phyloP scores from a whole-genome alignment of 2,888 invertebrate genomes.

The Ophioninae sp. region DNA sequence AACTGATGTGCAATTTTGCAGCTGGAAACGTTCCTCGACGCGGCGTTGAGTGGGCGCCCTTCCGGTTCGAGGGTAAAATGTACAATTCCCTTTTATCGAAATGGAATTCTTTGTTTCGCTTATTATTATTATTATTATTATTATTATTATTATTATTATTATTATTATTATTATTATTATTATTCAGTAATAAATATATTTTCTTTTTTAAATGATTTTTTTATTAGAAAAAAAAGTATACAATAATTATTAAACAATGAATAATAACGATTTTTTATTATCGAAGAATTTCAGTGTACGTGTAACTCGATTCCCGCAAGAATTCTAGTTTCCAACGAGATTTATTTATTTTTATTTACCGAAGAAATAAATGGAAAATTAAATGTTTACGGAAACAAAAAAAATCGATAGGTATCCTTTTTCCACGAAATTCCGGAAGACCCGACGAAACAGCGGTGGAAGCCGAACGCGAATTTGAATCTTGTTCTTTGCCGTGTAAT shows the following conservation, averaged over 20 bases:
- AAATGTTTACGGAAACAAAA: background rate
- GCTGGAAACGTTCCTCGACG: constrained; percentile 36
- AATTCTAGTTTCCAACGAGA: background rate
- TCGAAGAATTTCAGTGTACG: background rate
- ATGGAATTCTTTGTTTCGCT: background rate
- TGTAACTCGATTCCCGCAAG: constrained; percentile 18
- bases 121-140: constrained; percentile 5
- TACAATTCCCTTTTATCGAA: constrained; percentile 31
- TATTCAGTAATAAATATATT: no score
- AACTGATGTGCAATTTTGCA: constrained; percentile 43
- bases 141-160: background rate
- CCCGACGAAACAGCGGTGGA: constrained; percentile 27
- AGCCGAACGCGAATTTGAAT: background rate
- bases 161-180: no score
- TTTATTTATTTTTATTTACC: background rate
- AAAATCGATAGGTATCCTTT: background rate
- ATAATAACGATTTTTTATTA: constrained; percentile 6
- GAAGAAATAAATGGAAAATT: background rate
- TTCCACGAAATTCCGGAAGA: background rate
- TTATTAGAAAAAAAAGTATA: no score
- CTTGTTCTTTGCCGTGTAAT: background rate
- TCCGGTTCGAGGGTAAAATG: constrained; percentile 23
- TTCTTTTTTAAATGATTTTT: no score
- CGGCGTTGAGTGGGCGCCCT: constrained; percentile 18
- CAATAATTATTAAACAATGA: background rate